Percentiles rank a stretch among this genome's conserved stretches.
Conservation (phyloP, 2,113 vertebrate species). For the Elephantulus edwardii region DNA sequence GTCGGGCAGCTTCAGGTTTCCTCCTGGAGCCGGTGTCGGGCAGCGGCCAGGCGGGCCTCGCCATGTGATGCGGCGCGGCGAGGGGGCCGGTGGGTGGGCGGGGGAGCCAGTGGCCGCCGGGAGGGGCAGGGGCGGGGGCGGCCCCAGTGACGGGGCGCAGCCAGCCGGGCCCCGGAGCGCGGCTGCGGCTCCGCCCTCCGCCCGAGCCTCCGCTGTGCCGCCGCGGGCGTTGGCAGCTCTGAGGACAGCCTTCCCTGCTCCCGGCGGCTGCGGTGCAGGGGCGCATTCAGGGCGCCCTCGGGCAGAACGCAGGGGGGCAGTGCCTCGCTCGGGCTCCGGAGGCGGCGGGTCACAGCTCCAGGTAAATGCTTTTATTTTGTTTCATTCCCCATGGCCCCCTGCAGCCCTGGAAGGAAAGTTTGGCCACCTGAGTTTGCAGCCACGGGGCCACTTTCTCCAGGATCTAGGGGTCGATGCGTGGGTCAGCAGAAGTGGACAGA, state of each 20-base stretch:
- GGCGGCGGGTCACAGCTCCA: constrained; percentile 29
- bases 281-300: constrained; percentile 29
- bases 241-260: constrained; percentile 21
- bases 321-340: constrained; percentile 3
- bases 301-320: constrained; percentile 27
- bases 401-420: constrained; percentile 19
- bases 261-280: not conserved
- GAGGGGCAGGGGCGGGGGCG: constrained; percentile 44
- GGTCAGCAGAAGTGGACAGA: not conserved
- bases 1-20: constrained; percentile 71
- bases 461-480: not conserved
- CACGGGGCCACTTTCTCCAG: not conserved
- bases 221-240: constrained; percentile 54
- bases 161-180: not conserved
- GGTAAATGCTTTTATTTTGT: constrained; percentile 37
- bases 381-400: not conserved
- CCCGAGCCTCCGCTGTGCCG: not conserved
- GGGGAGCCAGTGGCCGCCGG: constrained; percentile 40
- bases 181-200: constrained; percentile 59
- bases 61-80: constrained; percentile 67
- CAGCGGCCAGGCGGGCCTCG: constrained; percentile 48
- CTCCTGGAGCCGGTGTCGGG: constrained; percentile 50
- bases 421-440: not conserved
- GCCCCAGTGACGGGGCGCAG: constrained; percentile 4
- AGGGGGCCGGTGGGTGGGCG: not conserved